Base-by-base conservation (phyloP, 1,140 invertebrate genomes). In the Brachionus sp. region DNA sequence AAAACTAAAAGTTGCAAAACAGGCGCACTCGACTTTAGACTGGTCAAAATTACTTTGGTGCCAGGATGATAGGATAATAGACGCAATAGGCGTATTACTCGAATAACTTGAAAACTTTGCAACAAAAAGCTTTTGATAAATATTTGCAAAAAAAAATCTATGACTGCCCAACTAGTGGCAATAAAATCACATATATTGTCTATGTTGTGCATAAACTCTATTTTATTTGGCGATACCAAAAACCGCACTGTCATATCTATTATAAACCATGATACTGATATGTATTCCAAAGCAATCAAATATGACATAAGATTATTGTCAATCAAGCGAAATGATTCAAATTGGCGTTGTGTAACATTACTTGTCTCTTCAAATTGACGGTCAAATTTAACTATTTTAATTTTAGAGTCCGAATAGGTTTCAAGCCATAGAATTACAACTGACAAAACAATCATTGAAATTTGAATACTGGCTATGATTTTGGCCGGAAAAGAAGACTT, bases 1-100 rank as follows among this genome's bases (percentile, higher is more conserved):
- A 98, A 95, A 84, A 98, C 95, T 85, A 98, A 90, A 39, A 98
- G 91, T 0, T 87, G 68, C 5, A 89, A 83, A 70, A 89, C 88
- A 50, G 86, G 87, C 12, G 87, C 86, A 84, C 87, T 88, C 16
- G 87, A 87, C 75, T 86, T 86, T 9, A 89, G 84, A 77, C 87
- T 88, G 35, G 87, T 86, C 44, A 85, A 85, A 35, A 89, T 84
- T 35, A 89, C 87, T 84, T 88, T 88, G 23, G 88, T 73, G 6
- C 88, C 88, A 46, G 85, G 86, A 29, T 88, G 86, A 73, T 89
- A 86, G 6, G 86, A n/a, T 6, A 87, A 87, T 33, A 89, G 62
- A 84, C 86, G 85, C n/a, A 89, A 86, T 25, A 88, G 87, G 13
- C 87, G 77, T 57, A 88, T 86, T 64, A 88, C 88, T 68, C 88